Evolutionary conservation across 2,888 invertebrate genomes (phyloP), one percentile per base, ranked within the genome.

Genomic region (Drosophila percnosoma): DNA sequence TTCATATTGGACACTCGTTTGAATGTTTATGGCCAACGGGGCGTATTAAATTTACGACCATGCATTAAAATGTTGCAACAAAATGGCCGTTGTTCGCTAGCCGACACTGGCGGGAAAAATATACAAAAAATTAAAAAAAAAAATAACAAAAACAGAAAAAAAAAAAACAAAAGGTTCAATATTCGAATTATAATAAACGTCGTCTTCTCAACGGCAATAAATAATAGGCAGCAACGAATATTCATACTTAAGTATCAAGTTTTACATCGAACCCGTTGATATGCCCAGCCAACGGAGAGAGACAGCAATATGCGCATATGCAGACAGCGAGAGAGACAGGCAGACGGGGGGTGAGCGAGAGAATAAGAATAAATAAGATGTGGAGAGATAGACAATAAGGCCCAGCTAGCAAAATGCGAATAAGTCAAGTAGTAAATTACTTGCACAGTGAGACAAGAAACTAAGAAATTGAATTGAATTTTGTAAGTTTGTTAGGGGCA

Each of bases 31-130:
- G 85, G 85, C 80, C 85, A 87, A 87, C 85, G 72, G 82, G 87
- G 87, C 85, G 85, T 86, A 86, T 86, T 86, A 87, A 85, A 83
- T 86, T 86, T 86, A 86, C 85, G 87, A 76, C 85, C 87, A 79
- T 82, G 78, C 83, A 89, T 89, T 89, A 87, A 87, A 89, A 89
- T 84, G 89, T 89, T 89, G 89, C 89, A 88, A 82, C 79, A 89
- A 88, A 88, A 86, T 86, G 85, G 85, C 85, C 75, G 85, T 63
- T 48, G 52, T 62, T 38, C 65, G 52, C 58, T 40, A 49, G 52
- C 51, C 52, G 59, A 69, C 70, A 75, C 53, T 63, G 66, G 66
- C 64, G 66, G 71, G 54, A 61, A 42, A 68, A 68, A 68, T 66
- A 68, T 53, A 68, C 48, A 36, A 54, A 42, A n/a, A 53, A 21